Base-by-base conservation (phyloP, 2,888 invertebrate genomes). In the Anthrax anthrax region DNA sequence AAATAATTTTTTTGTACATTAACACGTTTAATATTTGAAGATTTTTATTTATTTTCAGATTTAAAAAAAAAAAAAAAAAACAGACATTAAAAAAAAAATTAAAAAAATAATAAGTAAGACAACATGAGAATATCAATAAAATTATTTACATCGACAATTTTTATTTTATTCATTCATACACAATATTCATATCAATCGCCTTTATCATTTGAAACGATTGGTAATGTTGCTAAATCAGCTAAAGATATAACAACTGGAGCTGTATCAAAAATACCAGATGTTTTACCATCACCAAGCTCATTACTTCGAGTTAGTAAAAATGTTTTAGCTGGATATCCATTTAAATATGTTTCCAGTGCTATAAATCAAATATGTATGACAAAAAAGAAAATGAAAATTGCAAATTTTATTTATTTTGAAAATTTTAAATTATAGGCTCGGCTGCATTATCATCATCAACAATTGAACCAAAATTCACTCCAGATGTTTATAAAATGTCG, bases 321-420 rank as follows among this genome's bases (percentile, higher is more conserved):
- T 40, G n/a, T 62, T 1, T 37, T 66, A n/a, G 64, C 58, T 32
- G 65, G 65, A 6, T 62, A 64, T 54, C 65, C 65, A 13, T 60
- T 66, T 34, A 63, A 65, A 39, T 55, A 60, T 49, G 59, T 58
- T 2, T 60, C 63, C 6, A 48, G 49, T 5, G 53, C 63, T 2
- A 54, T 66, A 3, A 65, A 61, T 52, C 46, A 54, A 9, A 50
- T 66, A 34, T 66, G 65, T 66, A 53, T 59, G 63, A 36, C 42
- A 12, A 38, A 12, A 29, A 37, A 12, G 14, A 44, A 23, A 12
- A 14, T 19, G 10, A n/a, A n/a, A n/a, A n/a, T n/a, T n/a, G n/a
- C n/a, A n/a, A n/a, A n/a, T n/a, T n/a, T n/a, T 17, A 32, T 18
- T 16, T 13, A 17, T 18, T 34, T 17, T 17, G 5, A 23, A 17